A percentile compares a stretch with the other conserved stretches of the same genome.
These are phyloP conservation scores for Orbicella faveolata DNA, from an alignment of 64 coral and sea anemone species.

Conservation along the genomic window DNA sequence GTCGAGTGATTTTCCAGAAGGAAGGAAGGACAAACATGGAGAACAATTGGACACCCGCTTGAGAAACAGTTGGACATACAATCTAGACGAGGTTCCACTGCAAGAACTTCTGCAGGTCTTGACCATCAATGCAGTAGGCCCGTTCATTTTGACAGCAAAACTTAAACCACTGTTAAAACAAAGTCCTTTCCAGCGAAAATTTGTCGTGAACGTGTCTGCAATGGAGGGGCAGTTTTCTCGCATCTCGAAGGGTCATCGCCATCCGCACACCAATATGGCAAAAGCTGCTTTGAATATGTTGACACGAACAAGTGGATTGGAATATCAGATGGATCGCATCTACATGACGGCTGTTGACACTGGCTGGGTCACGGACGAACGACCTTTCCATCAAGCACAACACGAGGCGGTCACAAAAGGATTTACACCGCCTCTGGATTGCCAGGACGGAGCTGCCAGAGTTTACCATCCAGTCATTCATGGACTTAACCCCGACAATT, in stretches of 20 bases:
- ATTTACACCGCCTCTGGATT: slow-evolving; percentile 8
- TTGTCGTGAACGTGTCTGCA: slow-evolving; percentile 50
- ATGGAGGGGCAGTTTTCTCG: slow-evolving; percentile 53
- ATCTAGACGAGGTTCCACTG: slow-evolving; percentile 42
- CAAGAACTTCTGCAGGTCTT: slow-evolving; percentile 37
- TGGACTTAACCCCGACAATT: neutral
- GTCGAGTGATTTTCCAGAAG: slow-evolving; percentile 3
- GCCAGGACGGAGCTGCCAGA: slow-evolving; percentile 35
- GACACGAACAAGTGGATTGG: slow-evolving; percentile 45
- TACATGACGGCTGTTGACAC: slow-evolving; percentile 52
- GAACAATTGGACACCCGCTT: slow-evolving; percentile 18
- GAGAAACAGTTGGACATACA: slow-evolving; percentile 47
- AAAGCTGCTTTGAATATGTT: slow-evolving; percentile 48
- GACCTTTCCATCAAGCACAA: slow-evolving; percentile 32
- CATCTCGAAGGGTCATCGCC: slow-evolving; percentile 15
- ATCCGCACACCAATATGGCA: slow-evolving; percentile 51
- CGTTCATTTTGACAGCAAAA: slow-evolving; percentile 43
- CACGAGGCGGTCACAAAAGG: slow-evolving; percentile 14
- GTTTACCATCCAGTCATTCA: slow-evolving; percentile 34
- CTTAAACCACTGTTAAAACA: slow-evolving; percentile 26
- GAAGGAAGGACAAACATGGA: slow-evolving; percentile 21
- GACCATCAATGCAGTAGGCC: slow-evolving; percentile 42
- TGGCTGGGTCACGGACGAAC: slow-evolving; percentile 48
- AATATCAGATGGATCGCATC: slow-evolving; percentile 39
- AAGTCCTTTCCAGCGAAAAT: slow-evolving; percentile 35